Evolutionary conservation across 2,888 invertebrate genomes (phyloP).

Genomic region (Cenopis cana): DNA sequence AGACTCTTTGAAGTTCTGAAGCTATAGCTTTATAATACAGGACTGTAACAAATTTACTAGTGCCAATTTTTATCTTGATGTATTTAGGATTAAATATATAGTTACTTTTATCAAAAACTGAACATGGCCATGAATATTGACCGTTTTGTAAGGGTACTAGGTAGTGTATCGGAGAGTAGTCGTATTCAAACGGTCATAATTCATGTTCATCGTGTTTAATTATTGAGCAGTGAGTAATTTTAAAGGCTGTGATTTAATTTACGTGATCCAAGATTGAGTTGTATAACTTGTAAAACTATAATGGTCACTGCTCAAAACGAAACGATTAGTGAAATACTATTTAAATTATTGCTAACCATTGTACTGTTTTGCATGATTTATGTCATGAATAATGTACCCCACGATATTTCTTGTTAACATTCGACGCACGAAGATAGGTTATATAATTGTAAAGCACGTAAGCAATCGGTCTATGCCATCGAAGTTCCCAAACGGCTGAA

Average conservation of each 20-base stretch:
- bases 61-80: slow-evolving; percentile 42
- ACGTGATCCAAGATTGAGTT: slow-evolving; percentile 55
- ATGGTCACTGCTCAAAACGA: slow-evolving; percentile 55
- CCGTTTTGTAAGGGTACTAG: slow-evolving; percentile 13
- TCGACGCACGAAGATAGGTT: background rate
- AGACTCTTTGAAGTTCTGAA: slow-evolving; percentile 30
- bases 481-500: background rate
- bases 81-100: slow-evolving; percentile 32
- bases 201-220: slow-evolving; percentile 38
- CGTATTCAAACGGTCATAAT: slow-evolving; percentile 30
- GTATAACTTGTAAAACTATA: slow-evolving; percentile 19
- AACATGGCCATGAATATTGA: slow-evolving; percentile 17
- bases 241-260: slow-evolving; percentile 82
- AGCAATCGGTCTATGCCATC: background rate
- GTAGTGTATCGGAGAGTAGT: slow-evolving; percentile 15
- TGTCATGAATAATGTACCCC: background rate
- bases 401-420: background rate
- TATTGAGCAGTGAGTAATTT: slow-evolving; percentile 58
- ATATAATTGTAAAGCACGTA: background rate
- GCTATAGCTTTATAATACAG: slow-evolving; percentile 38
- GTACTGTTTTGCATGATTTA: background rate
- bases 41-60: slow-evolving; percentile 36
- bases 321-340: background rate
- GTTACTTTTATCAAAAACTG: background rate
- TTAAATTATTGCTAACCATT: background rate